Conservation (phyloP, 2,888 invertebrate genomes). For the Patella caerulea region DNA sequence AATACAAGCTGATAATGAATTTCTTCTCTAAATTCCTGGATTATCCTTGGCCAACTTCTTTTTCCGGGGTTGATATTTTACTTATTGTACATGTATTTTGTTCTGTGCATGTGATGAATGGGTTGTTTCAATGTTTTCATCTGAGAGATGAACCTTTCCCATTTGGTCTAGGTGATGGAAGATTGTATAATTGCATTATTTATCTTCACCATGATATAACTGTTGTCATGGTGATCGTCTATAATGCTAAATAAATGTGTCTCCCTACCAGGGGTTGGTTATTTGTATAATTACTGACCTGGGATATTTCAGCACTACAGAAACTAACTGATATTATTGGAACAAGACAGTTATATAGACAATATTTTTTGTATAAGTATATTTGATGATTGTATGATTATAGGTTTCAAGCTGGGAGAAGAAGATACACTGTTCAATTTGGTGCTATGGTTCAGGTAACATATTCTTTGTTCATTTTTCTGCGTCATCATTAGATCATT, state of each 20-base stretch:
- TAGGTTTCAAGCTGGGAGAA: conserved; percentile 81
- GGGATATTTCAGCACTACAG: background rate
- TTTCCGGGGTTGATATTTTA: too few species aligned
- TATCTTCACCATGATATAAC: background rate
- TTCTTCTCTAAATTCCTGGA: too few species aligned
- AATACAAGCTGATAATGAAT: too few species aligned
- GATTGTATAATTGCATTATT: background rate
- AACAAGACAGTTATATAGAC: background rate
- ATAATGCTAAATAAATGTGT: background rate
- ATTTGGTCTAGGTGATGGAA: too few species aligned
- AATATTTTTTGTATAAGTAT: background rate
- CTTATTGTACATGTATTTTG: too few species aligned
- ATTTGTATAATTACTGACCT: background rate
- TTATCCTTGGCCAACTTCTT: too few species aligned
- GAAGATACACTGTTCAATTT: conserved; percentile 84
- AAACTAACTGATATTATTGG: too few species aligned
- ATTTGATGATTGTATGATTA: conserved; percentile 6
- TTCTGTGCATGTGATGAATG: too few species aligned
- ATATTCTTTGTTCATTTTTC: background rate
- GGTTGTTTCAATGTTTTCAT: too few species aligned
- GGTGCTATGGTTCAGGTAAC: conserved; percentile 83
- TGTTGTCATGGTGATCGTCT: conserved; percentile 8
- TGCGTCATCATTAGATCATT: background rate
- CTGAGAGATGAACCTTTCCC: too few species aligned
- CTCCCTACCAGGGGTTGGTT: background rate